These are phyloP conservation scores for Echiichthys vipera DNA, from an alignment of 2,797 vertebrate genomes.

Conservation along the genomic window DNA sequence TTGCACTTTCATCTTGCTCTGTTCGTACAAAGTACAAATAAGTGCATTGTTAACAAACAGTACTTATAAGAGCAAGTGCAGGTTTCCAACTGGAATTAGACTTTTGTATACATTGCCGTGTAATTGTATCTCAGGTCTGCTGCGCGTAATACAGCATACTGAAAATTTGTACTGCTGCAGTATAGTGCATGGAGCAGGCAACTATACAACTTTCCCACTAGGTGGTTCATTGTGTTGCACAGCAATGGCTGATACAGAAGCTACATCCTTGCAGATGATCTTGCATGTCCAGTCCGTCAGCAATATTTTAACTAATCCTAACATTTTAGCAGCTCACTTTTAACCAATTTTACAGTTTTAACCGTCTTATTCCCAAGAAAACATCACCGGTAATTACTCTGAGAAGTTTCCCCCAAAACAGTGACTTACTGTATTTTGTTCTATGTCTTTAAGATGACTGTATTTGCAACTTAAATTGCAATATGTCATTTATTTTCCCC, in stretches of 20 bases:
- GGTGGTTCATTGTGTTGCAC: constrained; percentile 26
- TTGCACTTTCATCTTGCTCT: constrained; percentile 9
- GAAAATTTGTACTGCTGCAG: constrained; percentile 10
- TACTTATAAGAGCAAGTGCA: not conserved
- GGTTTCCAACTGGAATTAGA: constrained; percentile 20
- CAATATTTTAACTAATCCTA: constrained; percentile 20
- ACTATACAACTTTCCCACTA: constrained; percentile 38
- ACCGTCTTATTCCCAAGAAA: constrained; percentile 13
- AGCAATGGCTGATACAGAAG: constrained; percentile 7
- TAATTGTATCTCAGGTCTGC: not conserved
- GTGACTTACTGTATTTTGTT: constrained; percentile 12
- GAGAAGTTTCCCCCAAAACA: constrained; percentile 8
- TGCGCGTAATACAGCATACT: constrained; percentile 2
- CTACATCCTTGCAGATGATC: constrained; percentile 18
- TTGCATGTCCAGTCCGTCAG: constrained; percentile 7
- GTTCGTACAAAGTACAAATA: too few species aligned
- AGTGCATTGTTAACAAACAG: constrained; percentile 12
- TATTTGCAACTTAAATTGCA: constrained; percentile 35
- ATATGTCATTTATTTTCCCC: constrained; percentile 9
- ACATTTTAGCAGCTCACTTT: constrained; percentile 1
- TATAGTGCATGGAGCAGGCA: not conserved
- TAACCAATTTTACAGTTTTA: constrained; percentile 7
- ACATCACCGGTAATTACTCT: constrained; percentile 12
- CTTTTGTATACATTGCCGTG: constrained; percentile 6
- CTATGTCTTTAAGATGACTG: constrained; percentile 6